Evolutionary conservation across 2,888 invertebrate species (phyloP).

Genomic region (Candidula unifasciata): DNA sequence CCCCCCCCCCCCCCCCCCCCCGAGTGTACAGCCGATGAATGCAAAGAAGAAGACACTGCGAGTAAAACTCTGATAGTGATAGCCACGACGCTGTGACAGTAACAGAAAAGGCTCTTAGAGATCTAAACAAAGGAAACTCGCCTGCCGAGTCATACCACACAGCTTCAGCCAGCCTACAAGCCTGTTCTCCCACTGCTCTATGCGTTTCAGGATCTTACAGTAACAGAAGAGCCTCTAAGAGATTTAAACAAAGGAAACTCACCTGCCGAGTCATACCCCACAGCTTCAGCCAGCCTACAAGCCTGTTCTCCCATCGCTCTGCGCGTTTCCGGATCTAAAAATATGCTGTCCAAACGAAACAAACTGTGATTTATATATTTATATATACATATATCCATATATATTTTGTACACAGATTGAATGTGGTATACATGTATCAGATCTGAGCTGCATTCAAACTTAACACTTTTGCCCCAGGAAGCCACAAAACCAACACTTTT

Average conservation of each 20-base stretch:
- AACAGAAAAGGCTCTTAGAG: too few relatives aligned
- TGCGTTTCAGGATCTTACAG: constrained; percentile 82
- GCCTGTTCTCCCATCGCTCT: constrained; percentile 83
- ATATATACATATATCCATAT: too few relatives aligned
- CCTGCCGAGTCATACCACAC: constrained; percentile 83
- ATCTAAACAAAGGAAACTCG: constrained; percentile 57
- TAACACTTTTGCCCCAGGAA: too few relatives aligned
- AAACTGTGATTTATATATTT: constrained; percentile 36
- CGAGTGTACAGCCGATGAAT: too few relatives aligned
- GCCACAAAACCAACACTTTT: too few relatives aligned
- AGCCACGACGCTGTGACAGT: too few relatives aligned
- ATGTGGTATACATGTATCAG: background rate
- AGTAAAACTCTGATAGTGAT: too few relatives aligned
- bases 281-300: constrained; percentile 81
- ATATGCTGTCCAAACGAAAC: constrained; percentile 76
- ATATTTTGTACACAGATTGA: background rate
- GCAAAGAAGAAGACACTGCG: too few relatives aligned
- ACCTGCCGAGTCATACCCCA: constrained; percentile 83
- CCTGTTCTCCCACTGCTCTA: constrained; percentile 83
- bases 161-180: constrained; percentile 81
- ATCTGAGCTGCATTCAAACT: too few relatives aligned
- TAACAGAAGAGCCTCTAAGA: constrained; percentile 53
- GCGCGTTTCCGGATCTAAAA: constrained; percentile 81
- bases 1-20: too few relatives aligned
- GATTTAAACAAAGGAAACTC: constrained; percentile 21